phyloP scores from a whole-genome alignment of 2,888 invertebrate species.

The Cheilosia grossa region DNA sequence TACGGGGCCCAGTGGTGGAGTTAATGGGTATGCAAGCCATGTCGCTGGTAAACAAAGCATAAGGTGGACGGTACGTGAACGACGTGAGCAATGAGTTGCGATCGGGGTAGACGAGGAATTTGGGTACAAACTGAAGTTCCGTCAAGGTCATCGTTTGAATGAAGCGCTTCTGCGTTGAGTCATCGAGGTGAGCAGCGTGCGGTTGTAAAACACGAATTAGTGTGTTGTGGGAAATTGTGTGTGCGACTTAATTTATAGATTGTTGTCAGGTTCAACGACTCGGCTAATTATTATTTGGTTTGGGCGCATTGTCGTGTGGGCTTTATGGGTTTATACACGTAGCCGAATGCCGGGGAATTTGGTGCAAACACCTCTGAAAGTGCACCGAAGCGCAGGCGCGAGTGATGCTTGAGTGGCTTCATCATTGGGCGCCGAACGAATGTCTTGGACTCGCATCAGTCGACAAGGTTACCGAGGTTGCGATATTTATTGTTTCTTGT shows the following conservation, averaged over 20 bases:
- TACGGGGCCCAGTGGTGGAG: slow-evolving; percentile 5
- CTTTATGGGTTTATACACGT: background rate
- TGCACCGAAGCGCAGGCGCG: background rate
- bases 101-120: slow-evolving; percentile 21
- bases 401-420: background rate
- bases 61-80: slow-evolving; percentile 49
- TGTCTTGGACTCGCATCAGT: background rate
- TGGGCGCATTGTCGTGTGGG: background rate
- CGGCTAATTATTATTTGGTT: slow-evolving; percentile 3
- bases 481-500: no score
- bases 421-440: background rate
- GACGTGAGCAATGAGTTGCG: slow-evolving; percentile 40
- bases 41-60: slow-evolving; percentile 36
- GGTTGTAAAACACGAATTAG: background rate
- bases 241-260: slow-evolving; percentile 5
- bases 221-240: background rate
- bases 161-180: background rate
- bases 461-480: background rate
- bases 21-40: slow-evolving; percentile 65
- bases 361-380: background rate
- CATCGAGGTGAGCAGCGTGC: background rate
- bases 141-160: slow-evolving; percentile 56
- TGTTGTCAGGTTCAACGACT: slow-evolving; percentile 39
- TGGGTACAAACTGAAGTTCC: background rate
- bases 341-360: background rate